These are phyloP conservation scores for Empidonax alnorum DNA, from an alignment of 2,113 vertebrate species.

Conservation along the genomic window DNA sequence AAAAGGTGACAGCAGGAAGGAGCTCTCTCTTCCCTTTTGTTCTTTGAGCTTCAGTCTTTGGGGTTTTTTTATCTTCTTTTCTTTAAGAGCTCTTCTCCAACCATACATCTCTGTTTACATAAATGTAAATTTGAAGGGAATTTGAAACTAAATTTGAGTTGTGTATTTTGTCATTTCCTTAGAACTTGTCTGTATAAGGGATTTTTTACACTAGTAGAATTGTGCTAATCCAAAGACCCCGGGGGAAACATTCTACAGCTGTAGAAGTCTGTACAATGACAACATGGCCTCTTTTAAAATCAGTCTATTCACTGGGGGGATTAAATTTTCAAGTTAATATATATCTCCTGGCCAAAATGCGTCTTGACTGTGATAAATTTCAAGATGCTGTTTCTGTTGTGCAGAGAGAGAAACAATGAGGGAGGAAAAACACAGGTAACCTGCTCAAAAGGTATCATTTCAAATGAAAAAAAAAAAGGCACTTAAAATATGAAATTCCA, in stretches of 20 bases:
- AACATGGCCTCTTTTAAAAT: neutral
- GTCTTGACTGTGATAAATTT: neutral
- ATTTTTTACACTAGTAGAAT: neutral
- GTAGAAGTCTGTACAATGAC: neutral
- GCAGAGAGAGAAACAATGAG: neutral
- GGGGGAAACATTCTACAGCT: neutral
- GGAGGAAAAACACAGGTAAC: neutral
- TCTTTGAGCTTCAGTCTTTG: neutral
- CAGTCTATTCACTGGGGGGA: neutral
- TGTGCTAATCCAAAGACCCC: neutral
- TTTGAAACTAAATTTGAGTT: neutral
- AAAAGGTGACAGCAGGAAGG: neutral
- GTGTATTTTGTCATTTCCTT: slow-evolving; percentile 2
- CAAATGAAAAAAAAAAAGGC: neutral
- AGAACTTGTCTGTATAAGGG: slow-evolving; percentile 21
- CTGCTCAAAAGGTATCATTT: neutral
- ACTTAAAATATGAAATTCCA: neutral
- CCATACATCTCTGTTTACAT: neutral
- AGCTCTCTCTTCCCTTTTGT: neutral
- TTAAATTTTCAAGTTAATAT: neutral
- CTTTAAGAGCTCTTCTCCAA: neutral
- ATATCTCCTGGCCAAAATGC: slow-evolving; percentile 6
- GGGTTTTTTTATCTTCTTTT: neutral
- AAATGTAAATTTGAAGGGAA: slow-evolving; percentile 25
- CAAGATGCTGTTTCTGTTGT: neutral